These are phyloP conservation scores for Amphiduros pacificus DNA, from an alignment of 2,888 invertebrate species.

Conservation along the genomic window DNA sequence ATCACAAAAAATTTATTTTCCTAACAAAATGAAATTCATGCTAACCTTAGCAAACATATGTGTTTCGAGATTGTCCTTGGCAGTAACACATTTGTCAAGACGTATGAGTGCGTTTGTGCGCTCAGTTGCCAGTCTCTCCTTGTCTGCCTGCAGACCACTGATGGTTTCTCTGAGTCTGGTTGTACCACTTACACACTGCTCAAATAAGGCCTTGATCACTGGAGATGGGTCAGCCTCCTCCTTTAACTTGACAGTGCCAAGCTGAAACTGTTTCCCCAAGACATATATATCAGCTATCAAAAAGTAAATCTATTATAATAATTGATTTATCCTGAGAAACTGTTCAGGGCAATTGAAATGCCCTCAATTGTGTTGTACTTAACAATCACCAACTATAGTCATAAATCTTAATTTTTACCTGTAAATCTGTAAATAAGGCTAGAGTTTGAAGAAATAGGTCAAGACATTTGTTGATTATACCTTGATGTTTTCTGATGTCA, in stretches of 20 bases:
- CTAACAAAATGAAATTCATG: too few relatives aligned
- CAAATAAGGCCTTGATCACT: slow-evolving; percentile 35
- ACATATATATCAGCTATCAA: too few relatives aligned
- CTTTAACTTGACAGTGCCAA: slow-evolving; percentile 39
- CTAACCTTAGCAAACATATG: slow-evolving; percentile 50
- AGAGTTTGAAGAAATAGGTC: too few relatives aligned
- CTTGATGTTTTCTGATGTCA: slow-evolving; percentile 41
- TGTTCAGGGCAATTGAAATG: too few relatives aligned
- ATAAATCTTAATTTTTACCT: background rate
- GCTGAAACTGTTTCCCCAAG: slow-evolving; percentile 44
- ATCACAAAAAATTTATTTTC: too few relatives aligned
- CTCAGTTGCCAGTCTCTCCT: slow-evolving; percentile 45
- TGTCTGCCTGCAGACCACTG: slow-evolving; percentile 40
- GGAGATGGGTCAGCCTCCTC: slow-evolving; percentile 28
- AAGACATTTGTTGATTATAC: too few relatives aligned
- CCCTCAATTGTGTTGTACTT: background rate
- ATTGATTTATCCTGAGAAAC: too few relatives aligned
- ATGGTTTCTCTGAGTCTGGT: slow-evolving; percentile 34
- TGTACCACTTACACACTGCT: slow-evolving; percentile 36
- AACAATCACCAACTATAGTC: background rate
- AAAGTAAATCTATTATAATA: too few relatives aligned
- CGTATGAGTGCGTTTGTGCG: slow-evolving; percentile 47
- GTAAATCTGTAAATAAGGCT: background rate
- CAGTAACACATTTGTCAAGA: slow-evolving; percentile 49
- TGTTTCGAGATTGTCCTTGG: slow-evolving; percentile 49